Evolutionary conservation across 2,113 vertebrate genomes (phyloP).

Genomic region (Hippocampus barbouri): DNA sequence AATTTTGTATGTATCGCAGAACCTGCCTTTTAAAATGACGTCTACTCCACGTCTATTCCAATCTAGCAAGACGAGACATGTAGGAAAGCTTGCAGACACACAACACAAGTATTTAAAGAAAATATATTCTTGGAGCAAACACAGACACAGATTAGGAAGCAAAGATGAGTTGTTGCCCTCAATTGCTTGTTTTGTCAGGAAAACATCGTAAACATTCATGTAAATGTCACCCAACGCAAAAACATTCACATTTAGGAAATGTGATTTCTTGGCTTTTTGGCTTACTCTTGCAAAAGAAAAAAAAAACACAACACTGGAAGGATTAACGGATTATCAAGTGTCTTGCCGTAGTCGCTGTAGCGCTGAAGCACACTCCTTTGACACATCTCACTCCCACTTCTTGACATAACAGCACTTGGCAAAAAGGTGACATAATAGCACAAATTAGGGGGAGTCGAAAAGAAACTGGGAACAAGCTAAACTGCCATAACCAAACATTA

Average conservation of each 20-base stretch:
- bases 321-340: conserved; percentile 19
- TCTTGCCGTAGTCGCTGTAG: conserved; percentile 1
- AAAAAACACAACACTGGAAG: conserved; percentile 7
- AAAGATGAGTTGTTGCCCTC: background rate
- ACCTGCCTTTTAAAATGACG: background rate
- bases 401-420: conserved; percentile 1
- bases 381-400: conserved; percentile 4
- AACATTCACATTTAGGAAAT: background rate
- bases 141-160: background rate
- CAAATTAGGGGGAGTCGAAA: background rate
- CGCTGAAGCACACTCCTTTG: background rate
- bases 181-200: conserved; percentile 7
- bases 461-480: conserved; percentile 2
- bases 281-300: background rate
- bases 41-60: background rate
- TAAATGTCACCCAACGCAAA: conserved; percentile 8
- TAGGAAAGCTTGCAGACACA: background rate
- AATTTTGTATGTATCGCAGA: background rate
- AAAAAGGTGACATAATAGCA: background rate
- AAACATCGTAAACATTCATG: conserved; percentile 4
- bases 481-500: background rate
- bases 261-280: conserved; percentile 9
- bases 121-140: background rate
- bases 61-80: background rate
- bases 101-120: background rate